Evolutionary conservation across 2,888 invertebrate genomes (phyloP).

Genomic region (Harpagoxenus sublaevis): DNA sequence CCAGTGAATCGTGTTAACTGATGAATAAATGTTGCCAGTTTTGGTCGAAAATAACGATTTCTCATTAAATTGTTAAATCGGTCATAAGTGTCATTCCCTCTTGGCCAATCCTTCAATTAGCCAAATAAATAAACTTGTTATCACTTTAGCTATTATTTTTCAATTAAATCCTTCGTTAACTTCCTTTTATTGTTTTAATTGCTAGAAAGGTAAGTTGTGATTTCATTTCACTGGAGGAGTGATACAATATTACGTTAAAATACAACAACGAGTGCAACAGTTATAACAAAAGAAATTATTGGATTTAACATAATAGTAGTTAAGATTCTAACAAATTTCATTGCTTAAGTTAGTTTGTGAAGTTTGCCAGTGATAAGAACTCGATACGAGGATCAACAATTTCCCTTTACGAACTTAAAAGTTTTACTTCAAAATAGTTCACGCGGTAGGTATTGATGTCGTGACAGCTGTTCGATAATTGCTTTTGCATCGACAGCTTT

Average conservation of each 20-base stretch:
- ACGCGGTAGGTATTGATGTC: conserved; percentile 60
- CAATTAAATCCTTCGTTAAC: neutral
- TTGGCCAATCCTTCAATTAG: neutral
- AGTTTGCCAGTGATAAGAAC: conserved; percentile 35
- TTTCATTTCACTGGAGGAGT: neutral
- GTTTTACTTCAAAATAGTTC: conserved; percentile 35
- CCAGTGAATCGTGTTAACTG: no score
- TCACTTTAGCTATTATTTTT: neutral
- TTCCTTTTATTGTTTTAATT: neutral
- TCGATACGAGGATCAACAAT: conserved; percentile 43
- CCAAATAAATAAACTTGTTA: neutral
- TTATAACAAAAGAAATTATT: neutral
- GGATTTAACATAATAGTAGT: neutral
- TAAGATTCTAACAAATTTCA: neutral
- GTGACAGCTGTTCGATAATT: conserved; percentile 69
- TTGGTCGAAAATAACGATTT: no score
- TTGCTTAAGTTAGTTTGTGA: conserved; percentile 3
- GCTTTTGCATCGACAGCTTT: conserved; percentile 60
- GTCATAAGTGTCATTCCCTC: neutral
- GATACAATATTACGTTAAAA: neutral
- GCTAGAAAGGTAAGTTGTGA: neutral
- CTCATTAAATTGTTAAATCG: neutral
- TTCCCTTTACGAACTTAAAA: conserved; percentile 39
- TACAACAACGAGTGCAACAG: neutral
- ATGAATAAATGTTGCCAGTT: no score